These are phyloP conservation scores for Caenorhabditis sp. DNA, from an alignment of 2,888 invertebrate genomes.

Conservation along the genomic window DNA sequence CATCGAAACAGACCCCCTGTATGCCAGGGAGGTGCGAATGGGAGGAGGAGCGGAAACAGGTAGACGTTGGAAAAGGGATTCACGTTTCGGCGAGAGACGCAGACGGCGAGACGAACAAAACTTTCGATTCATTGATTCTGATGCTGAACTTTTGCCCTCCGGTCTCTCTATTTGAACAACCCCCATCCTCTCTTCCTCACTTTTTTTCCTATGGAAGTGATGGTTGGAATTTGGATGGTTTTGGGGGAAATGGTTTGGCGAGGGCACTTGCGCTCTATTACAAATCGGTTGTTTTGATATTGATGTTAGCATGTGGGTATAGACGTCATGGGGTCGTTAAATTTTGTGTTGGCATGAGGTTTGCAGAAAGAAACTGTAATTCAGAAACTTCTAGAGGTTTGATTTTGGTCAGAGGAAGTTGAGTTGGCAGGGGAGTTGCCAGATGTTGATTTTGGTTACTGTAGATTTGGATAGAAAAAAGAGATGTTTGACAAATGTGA, in stretches of 20 bases:
- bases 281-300: conserved; percentile 4
- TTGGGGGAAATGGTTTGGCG: not conserved
- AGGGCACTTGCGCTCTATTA: not conserved
- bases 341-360: not conserved
- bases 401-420: too few relatives aligned
- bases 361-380: conserved; percentile 6
- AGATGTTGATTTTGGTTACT: too few relatives aligned
- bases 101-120: conserved; percentile 11
- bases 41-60: conserved; percentile 27
- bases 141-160: conserved; percentile 61
- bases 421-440: too few relatives aligned
- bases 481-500: too few relatives aligned
- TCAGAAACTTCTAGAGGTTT: too few relatives aligned
- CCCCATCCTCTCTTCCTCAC: not conserved
- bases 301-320: not conserved
- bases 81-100: conserved; percentile 17
- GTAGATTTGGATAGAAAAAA: too few relatives aligned
- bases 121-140: conserved; percentile 65
- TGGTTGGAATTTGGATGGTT: conserved; percentile 8
- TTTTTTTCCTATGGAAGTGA: not conserved
- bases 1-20: conserved; percentile 44
- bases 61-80: conserved; percentile 33
- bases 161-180: conserved; percentile 20
- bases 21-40: not conserved
- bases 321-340: conserved; percentile 1